phyloP scores from a whole-genome alignment of 2,888 invertebrate genomes.

The Fabriciana adippe region DNA sequence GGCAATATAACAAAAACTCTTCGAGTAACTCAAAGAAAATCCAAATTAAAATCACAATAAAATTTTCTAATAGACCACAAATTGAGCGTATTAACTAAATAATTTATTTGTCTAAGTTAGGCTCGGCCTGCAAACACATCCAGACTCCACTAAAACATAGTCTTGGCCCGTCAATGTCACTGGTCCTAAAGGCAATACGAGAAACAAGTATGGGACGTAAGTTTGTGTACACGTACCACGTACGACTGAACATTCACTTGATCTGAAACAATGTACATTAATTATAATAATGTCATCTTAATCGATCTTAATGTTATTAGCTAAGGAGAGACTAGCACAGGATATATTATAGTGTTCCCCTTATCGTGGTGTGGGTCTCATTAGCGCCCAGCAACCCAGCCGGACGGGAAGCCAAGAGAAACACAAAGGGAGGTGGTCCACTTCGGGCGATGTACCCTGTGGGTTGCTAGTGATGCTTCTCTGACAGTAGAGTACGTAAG shows the following conservation, averaged over 20 bases:
- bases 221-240: constrained; percentile 96
- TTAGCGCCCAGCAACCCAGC: no score
- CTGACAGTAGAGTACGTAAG: no score
- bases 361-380: no score
- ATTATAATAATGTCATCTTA: not conserved
- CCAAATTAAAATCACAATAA: constrained; percentile 14
- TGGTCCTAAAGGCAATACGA: constrained; percentile 94
- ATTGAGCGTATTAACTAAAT: constrained; percentile 3
- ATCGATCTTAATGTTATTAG: no score
- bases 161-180: constrained; percentile 96
- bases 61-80: constrained; percentile 14
- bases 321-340: no score
- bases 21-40: not conserved
- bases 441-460: no score
- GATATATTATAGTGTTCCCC: no score
- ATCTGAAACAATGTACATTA: constrained; percentile 78
- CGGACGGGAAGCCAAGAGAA: no score
- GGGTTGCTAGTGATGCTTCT: no score
- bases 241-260: constrained; percentile 93
- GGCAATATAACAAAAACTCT: not conserved
- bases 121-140: constrained; percentile 92
- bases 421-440: no score
- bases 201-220: constrained; percentile 94
- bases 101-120: constrained; percentile 21
- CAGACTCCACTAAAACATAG: constrained; percentile 96